These are phyloP conservation scores for Propsilocerus akamusi DNA, from an alignment of 1,140 invertebrate genomes.

Conservation along the genomic window DNA sequence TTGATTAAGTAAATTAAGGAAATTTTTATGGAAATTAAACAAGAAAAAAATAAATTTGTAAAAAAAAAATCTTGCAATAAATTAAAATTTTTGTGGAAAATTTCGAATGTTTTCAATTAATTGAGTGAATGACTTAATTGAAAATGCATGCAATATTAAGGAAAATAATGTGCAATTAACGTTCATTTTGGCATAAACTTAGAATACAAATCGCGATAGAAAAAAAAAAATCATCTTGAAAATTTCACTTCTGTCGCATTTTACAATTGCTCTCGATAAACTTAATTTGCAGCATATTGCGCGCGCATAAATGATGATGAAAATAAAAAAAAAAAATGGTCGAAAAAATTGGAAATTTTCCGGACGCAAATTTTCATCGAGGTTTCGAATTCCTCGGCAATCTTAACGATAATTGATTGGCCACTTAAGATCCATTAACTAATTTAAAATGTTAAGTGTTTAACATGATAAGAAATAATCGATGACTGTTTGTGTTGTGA, in stretches of 20 bases:
- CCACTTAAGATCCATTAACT: conserved; percentile 3
- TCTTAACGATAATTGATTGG: conserved; percentile 1
- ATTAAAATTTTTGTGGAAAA: too few relatives aligned
- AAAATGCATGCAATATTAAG: not conserved
- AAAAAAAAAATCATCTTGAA: too few relatives aligned
- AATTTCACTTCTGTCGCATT: too few relatives aligned
- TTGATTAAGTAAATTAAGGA: conserved; percentile 12
- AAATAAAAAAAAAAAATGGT: not conserved
- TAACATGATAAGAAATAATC: not conserved
- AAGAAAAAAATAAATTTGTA: not conserved
- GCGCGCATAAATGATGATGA: not conserved
- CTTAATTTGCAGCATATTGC: not conserved
- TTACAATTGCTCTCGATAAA: not conserved
- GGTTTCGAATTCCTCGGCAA: not conserved
- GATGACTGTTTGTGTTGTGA: not conserved
- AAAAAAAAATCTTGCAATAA: not conserved
- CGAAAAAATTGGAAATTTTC: not conserved
- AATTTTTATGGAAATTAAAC: not conserved
- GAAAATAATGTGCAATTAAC: too few relatives aligned
- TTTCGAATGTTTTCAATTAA: not conserved
- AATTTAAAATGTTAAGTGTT: not conserved
- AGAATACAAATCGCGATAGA: too few relatives aligned
- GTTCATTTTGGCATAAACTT: too few relatives aligned
- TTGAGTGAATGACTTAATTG: not conserved
- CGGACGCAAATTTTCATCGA: not conserved